Evolutionary conservation across 2,113 vertebrate genomes (phyloP), one percentile per base, ranked within the genome.

Genomic region (Myiagra hebetior): DNA sequence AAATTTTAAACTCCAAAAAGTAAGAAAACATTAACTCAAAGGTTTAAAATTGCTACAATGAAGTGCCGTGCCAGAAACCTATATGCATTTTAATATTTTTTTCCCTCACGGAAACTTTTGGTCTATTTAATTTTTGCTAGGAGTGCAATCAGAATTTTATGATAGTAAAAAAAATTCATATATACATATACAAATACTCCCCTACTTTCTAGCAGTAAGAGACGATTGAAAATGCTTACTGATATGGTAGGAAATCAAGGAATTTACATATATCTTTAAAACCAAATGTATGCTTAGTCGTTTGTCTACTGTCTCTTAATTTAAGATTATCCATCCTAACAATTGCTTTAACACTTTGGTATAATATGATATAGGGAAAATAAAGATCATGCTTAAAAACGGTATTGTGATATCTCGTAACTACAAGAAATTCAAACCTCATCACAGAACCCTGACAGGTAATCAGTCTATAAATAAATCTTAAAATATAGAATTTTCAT

Each of bases 171-270:
- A 5, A n/a, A 20, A 30, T 30, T 31, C 2, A 50, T 2, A 44
- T 1, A 35, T 1, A 16, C 2, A 33, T 5, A 46, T 2, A 16
- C 3, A 28, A 5, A 55, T 3, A 1, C 3, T 7, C 35, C 5
- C 17, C 22, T 3, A 15, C 7, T 28, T 35, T 78, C 31, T 30
- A 92, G 11, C 21, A 52, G 26, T 2, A 7, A 55, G 0, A 70
- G 9, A 59, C 2, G 5, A 56, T 0, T 39, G 16, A 67, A 81
- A 92, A 79, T 53, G 17, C 13, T 14, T 44, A 20, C 15, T 41
- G 57, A 33, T 37, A 57, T 1, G 1, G 15, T 33, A 62, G 2
- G 6, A 74, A 69, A 78, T 41, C 6, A 67, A 67, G 9, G 37
- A 42, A 55, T 35, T 59, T 23, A 59, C 13, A 27, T 10, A 1